phyloP scores from a whole-genome alignment of 92 coral and sea anemone genomes.

The Porites rus region DNA sequence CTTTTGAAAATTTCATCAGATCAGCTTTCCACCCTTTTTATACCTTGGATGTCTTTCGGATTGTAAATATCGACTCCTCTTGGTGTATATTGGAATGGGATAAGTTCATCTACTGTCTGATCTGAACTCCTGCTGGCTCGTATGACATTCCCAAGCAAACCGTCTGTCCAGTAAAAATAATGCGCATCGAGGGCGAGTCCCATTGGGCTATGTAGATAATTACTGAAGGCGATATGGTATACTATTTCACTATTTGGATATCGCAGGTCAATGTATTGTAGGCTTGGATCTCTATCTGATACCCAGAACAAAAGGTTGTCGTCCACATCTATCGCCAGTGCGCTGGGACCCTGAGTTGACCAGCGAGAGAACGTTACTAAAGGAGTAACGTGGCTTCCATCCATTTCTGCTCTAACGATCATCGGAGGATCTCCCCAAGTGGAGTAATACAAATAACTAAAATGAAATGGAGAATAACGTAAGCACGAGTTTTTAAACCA shows the following conservation, averaged over 20 bases:
- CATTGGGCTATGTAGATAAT: slow-evolving; percentile 5
- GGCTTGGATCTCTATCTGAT: slow-evolving; percentile 20
- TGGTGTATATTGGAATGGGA: slow-evolving; percentile 33
- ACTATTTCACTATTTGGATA: slow-evolving; percentile 45
- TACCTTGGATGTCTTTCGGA: slow-evolving; percentile 29
- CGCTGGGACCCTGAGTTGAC: slow-evolving; percentile 21
- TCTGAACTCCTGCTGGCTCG: slow-evolving; percentile 36
- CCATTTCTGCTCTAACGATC: slow-evolving; percentile 37
- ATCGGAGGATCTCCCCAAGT: slow-evolving; percentile 22
- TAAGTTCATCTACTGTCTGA: background rate
- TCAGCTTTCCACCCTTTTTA: background rate
- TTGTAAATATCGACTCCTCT: slow-evolving; percentile 35
- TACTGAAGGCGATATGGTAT: slow-evolving; percentile 23
- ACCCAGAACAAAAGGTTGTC: slow-evolving; percentile 32
- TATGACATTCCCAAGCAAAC: slow-evolving; percentile 27
- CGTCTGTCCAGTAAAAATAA: slow-evolving; percentile 77
- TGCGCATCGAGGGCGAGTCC: slow-evolving; percentile 44
- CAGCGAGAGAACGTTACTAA: background rate
- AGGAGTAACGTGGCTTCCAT: slow-evolving; percentile 17
- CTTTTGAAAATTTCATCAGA: too few species aligned
- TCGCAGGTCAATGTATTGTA: slow-evolving; percentile 35
- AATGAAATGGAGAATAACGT: background rate
- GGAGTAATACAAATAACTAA: slow-evolving; percentile 42
- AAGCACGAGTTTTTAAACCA: too few species aligned
- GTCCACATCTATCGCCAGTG: slow-evolving; percentile 34